These are phyloP conservation scores for Sanderia malayensis DNA, from an alignment of 30 jellyfish, hydroid and myxozoan genomes.

Conservation along the genomic window DNA sequence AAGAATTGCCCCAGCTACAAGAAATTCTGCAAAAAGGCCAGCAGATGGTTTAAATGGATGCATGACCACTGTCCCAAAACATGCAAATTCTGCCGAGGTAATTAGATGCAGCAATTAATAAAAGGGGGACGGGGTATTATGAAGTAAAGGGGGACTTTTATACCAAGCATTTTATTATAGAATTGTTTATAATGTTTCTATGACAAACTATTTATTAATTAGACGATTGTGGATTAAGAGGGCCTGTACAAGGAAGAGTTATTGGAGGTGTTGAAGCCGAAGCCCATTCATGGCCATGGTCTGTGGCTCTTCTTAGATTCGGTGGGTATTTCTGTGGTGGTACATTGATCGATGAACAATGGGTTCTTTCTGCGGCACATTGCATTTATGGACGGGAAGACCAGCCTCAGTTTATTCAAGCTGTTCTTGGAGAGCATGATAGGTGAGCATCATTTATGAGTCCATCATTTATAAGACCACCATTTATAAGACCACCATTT, in stretches of 20 bases:
- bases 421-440: slow-evolving; percentile 65
- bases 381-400: slow-evolving; percentile 28
- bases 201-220: too few relatives aligned
- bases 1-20: slow-evolving; percentile 1
- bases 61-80: slow-evolving; percentile 4
- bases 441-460: slow-evolving; percentile 9
- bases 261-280: slow-evolving; percentile 47
- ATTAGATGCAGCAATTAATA: too few relatives aligned
- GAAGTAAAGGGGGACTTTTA: too few relatives aligned
- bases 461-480: too few relatives aligned
- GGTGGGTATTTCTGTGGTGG: slow-evolving; percentile 56
- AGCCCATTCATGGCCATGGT: slow-evolving; percentile 58
- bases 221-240: slow-evolving; percentile 40
- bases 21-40: slow-evolving; percentile 1
- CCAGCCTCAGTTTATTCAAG: slow-evolving; percentile 25
- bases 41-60: slow-evolving; percentile 11
- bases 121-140: too few relatives aligned
- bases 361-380: slow-evolving; percentile 69
- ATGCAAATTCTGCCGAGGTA: slow-evolving; percentile 2
- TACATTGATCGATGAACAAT: slow-evolving; percentile 45
- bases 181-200: background rate
- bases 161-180: too few relatives aligned
- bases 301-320: slow-evolving; percentile 40
- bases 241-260: slow-evolving; percentile 25
- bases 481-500: too few relatives aligned